Percentiles rank a stretch among this genome's conserved stretches.
Conservation (phyloP, 2,888 invertebrate genomes). For the Fragum whitleyi region DNA sequence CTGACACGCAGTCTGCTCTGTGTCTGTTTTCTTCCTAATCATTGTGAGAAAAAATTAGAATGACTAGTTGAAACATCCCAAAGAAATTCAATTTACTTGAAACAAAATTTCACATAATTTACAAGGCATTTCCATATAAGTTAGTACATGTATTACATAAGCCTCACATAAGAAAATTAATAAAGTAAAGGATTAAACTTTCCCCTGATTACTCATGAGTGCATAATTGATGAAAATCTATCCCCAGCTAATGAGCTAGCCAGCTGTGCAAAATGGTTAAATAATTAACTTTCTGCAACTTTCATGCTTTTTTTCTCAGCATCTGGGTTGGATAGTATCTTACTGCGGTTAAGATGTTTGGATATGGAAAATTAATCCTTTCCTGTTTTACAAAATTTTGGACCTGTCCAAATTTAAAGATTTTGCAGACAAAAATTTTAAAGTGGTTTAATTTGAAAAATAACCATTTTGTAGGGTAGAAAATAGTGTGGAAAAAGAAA, state of each 20-base stretch:
- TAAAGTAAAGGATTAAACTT: background rate
- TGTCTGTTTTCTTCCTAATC: no score
- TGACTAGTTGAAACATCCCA: no score
- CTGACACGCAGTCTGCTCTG: no score
- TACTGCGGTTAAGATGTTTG: background rate
- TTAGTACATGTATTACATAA: no score
- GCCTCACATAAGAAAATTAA: no score
- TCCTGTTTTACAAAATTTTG: background rate
- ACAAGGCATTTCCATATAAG: no score
- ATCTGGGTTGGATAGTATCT: background rate
- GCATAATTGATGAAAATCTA: conserved; percentile 1
- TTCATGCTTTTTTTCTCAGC: background rate
- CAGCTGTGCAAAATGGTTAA: conserved; percentile 2
- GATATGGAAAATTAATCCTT: background rate
- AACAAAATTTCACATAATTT: no score
- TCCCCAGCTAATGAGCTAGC: background rate
- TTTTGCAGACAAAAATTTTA: no score
- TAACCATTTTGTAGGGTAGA: background rate
- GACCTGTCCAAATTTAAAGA: no score
- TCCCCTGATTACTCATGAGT: conserved; percentile 1
- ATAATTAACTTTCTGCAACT: conserved; percentile 2
- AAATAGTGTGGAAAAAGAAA: background rate
- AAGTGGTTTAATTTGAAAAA: no score
- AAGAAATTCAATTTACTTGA: no score
- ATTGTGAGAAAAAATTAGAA: no score